Base-by-base conservation (phyloP, 2,888 invertebrate genomes). In the Lamproptera curius region DNA sequence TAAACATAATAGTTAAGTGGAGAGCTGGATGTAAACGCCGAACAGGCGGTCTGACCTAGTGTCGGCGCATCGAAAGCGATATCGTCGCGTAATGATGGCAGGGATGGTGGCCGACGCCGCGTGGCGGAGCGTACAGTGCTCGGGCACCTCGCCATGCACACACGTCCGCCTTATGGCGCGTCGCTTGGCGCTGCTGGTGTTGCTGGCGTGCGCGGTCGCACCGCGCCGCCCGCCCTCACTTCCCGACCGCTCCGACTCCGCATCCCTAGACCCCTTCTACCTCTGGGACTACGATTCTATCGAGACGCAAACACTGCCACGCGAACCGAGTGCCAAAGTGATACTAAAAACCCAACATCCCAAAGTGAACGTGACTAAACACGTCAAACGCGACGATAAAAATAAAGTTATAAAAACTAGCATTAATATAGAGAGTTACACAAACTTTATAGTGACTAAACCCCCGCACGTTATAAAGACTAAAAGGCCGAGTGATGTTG, bases 111-210 rank as follows among this genome's bases (percentile, higher is more conserved):
- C 76, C 73, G 70, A 73, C 70, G 61, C 58, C 58, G 62, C 57
- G 62, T 57, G 58, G 56, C 64, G 53, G 58, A 62, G 66, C 58
- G 70, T 80, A 85, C 70, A 85, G 85, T 81, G 85, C 86, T 70
- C 81, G 76, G 77, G 86, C 87, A 79, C 78, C 81, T 77, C 87
- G 87, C 76, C 87, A 88, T 84, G 88, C 81, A 73, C 82, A 85
- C 81, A 48, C 48, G 48, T 48, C 34, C 48, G 48, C 48, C 48
- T 8, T 38, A 87, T 86, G 86, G 84, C 84, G 86, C 86, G 83
- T 81, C 84, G 82, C 78, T 75, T 83, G 85, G 77, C 84, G 87
- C 86, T 84, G 82, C 82, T 80, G 57, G 80, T 70, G 76, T 72
- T 82, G 62, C 72, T 79, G 73, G 81, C 73, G 65, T 77, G 74